phyloP scores from a whole-genome alignment of 92 coral and sea anemone genomes.

The Porites rus region DNA sequence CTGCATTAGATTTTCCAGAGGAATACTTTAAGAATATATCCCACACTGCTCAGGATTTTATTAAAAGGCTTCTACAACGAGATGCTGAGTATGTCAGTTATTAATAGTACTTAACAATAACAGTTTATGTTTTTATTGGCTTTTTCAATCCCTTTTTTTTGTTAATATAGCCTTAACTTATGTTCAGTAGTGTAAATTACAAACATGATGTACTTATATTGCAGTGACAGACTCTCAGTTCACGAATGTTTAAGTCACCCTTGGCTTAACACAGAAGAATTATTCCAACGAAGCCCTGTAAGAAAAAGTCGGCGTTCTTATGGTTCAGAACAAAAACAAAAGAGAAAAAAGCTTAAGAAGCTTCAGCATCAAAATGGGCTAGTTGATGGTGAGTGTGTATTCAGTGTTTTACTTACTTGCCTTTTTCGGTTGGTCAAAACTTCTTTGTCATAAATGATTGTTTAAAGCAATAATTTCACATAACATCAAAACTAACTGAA shows the following conservation, averaged over 20 bases:
- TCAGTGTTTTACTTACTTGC: no score
- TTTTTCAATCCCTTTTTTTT: no score
- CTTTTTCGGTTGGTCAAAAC: no score
- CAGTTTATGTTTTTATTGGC: background rate
- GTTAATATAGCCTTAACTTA: no score
- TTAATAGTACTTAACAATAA: no score
- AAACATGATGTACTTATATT: no score
- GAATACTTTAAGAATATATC: slow-evolving; percentile 80
- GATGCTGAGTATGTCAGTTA: slow-evolving; percentile 70
- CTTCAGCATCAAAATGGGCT: slow-evolving; percentile 59
- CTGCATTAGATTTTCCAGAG: slow-evolving; percentile 85
- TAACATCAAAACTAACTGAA: no score
- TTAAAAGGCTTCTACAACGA: slow-evolving; percentile 76
- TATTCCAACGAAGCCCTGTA: slow-evolving; percentile 84
- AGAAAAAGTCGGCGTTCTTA: slow-evolving; percentile 75
- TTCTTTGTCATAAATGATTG: no score
- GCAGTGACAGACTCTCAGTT: slow-evolving; percentile 83
- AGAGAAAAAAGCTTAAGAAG: slow-evolving; percentile 71
- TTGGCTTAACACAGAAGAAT: slow-evolving; percentile 91
- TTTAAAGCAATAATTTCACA: no score
- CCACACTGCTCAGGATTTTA: slow-evolving; percentile 88
- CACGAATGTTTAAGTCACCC: slow-evolving; percentile 87
- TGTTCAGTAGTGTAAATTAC: background rate
- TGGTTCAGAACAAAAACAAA: slow-evolving; percentile 73
- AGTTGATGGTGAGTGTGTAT: slow-evolving; percentile 47